Percentiles rank a stretch among this genome's conserved stretches.
These are phyloP conservation scores for Choristoneura rosaceana DNA, from an alignment of 2,888 invertebrate genomes.

Conservation along the genomic window DNA sequence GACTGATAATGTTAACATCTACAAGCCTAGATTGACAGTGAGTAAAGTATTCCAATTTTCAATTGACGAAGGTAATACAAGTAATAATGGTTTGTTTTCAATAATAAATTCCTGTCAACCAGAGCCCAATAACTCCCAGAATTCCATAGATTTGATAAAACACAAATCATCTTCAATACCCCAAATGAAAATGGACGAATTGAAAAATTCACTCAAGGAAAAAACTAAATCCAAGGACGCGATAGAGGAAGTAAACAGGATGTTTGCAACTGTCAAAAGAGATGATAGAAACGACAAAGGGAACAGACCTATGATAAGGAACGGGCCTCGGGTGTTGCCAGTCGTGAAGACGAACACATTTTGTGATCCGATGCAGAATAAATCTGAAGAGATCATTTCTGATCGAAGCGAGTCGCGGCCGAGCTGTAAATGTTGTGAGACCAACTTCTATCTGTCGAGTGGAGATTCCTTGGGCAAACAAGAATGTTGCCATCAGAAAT, in stretches of 20 bases:
- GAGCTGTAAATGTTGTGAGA: slow-evolving; percentile 58
- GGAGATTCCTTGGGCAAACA: slow-evolving; percentile 62
- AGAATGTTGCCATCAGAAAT: slow-evolving; percentile 51
- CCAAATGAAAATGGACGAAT: slow-evolving; percentile 77
- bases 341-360: slow-evolving; percentile 63
- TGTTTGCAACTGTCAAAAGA: slow-evolving; percentile 72
- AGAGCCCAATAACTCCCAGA: slow-evolving; percentile 49
- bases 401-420: slow-evolving; percentile 37
- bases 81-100: slow-evolving; percentile 57
- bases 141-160: slow-evolving; percentile 59
- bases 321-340: slow-evolving; percentile 73
- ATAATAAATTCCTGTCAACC: slow-evolving; percentile 63
- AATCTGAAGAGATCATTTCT: slow-evolving; percentile 30
- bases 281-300: slow-evolving; percentile 48
- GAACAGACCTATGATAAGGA: slow-evolving; percentile 69
- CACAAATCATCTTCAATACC: slow-evolving; percentile 77
- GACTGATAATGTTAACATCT: slow-evolving; percentile 51
- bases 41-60: slow-evolving; percentile 65
- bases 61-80: slow-evolving; percentile 53
- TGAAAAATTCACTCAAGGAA: slow-evolving; percentile 68
- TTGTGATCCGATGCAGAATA: slow-evolving; percentile 30
- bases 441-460: slow-evolving; percentile 61
- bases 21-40: slow-evolving; percentile 50
- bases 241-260: slow-evolving; percentile 75
- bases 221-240: slow-evolving; percentile 68